These are phyloP conservation scores for Phytoseiulus persimilis DNA, from an alignment of 2,888 invertebrate species.

Conservation along the genomic window DNA sequence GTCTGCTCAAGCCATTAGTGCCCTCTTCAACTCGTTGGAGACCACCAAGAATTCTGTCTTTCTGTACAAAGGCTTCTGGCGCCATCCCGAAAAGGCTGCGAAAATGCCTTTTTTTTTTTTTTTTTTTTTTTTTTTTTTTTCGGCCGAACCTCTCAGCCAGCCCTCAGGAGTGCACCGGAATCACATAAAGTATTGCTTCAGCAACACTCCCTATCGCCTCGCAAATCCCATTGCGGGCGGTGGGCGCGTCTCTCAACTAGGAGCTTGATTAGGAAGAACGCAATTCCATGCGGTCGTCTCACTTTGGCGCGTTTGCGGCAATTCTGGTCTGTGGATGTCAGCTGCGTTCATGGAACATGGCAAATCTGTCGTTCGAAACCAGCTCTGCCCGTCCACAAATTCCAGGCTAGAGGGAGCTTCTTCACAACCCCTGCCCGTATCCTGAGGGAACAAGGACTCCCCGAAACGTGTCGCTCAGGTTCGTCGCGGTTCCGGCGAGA, in stretches of 20 bases:
- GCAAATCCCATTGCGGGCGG: too few species aligned
- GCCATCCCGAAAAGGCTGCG: background rate
- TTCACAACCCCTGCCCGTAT: background rate
- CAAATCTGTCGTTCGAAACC: background rate
- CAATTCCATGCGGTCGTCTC: background rate
- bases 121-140: too few species aligned
- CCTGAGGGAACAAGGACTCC: background rate
- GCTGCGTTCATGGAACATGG: background rate
- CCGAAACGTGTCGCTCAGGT: too few species aligned
- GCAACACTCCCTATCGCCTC: too few species aligned
- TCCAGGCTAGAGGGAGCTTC: background rate
- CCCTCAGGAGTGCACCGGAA: too few species aligned
- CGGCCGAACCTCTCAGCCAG: too few species aligned
- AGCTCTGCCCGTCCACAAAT: background rate
- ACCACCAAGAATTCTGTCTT: background rate
- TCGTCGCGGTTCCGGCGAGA: too few species aligned
- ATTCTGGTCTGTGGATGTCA: background rate
- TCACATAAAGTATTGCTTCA: too few species aligned
- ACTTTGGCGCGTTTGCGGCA: background rate
- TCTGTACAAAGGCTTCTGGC: background rate
- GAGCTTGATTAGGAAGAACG: background rate
- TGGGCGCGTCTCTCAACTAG: background rate
- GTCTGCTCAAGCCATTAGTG: background rate
- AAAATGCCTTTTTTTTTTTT: too few species aligned
- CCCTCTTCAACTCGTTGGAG: background rate